These are phyloP conservation scores for Anarhynchus alexandrinus DNA, from an alignment of 2,113 vertebrate species.

Conservation along the genomic window DNA sequence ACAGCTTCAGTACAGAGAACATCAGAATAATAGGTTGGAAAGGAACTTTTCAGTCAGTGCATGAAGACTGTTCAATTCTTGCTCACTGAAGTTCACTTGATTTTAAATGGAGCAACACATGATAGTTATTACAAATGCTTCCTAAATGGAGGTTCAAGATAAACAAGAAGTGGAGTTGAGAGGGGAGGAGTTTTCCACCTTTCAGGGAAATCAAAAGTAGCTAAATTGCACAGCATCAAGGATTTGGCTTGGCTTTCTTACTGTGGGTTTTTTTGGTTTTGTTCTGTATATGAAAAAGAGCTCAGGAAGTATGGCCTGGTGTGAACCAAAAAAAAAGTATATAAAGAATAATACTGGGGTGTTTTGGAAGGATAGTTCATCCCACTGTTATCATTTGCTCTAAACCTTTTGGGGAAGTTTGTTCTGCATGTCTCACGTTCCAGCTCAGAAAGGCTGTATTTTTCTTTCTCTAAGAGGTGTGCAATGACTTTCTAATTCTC, in stretches of 20 bases:
- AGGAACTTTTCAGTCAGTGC: not conserved
- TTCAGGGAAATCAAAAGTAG: not conserved
- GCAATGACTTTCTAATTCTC: not conserved
- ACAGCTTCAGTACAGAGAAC: not conserved
- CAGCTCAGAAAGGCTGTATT: not conserved
- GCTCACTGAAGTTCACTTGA: not conserved
- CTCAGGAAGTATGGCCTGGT: not conserved
- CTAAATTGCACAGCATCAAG: not conserved
- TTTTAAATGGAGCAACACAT: not conserved
- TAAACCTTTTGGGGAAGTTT: not conserved
- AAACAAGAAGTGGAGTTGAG: not conserved
- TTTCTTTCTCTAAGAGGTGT: not conserved
- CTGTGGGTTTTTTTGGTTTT: too few species aligned
- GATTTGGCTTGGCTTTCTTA: not conserved
- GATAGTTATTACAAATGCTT: not conserved
- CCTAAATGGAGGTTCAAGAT: not conserved
- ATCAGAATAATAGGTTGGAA: not conserved
- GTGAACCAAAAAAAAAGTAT: not conserved
- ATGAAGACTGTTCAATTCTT: not conserved
- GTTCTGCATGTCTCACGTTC: not conserved
- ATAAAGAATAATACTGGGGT: not conserved
- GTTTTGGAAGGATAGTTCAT: not conserved
- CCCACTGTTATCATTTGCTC: not conserved
- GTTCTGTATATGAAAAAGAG: not conserved
- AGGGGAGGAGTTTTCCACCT: accelerated